Base-by-base conservation (phyloP, 2,888 invertebrate genomes). In the Caenorhabditis sulstoni region DNA sequence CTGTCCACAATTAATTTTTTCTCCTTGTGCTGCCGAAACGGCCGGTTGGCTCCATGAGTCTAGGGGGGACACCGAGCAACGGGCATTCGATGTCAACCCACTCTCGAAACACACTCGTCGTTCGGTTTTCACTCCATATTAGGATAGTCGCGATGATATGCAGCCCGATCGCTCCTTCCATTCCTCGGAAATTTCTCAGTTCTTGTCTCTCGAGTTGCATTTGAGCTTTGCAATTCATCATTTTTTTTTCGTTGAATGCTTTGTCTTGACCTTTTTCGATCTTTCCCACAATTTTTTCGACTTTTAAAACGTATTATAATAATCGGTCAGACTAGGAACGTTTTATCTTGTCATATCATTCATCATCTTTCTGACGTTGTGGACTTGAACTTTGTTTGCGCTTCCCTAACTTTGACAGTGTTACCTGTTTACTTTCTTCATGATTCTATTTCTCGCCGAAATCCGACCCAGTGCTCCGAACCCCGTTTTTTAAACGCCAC, bases 1-100 rank as follows among this genome's bases (percentile, higher is more conserved):
- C 64, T 73, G 73, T 73, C 73, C 73, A 73, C 73, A 73, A 73
- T 64, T 73, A 64, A 58, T 61, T 75, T 75, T 75, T 75, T 62
- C 57, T 75, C 55, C 61, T 75, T 67, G 61, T 66, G 61, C 75
- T 44, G 67, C 75, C 50, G 66, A 58, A 44, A 55, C 49, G 59
- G 66, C 66, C 74, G 75, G 75, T 66, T 62, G 67, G 52, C 73
- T 73, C 58, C 64, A 73, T 73, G 73, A 64, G 73, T 73, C 64
- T 73, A 58, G 64, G 62, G 61, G 53, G 70, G 7, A 70, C 49
- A 70, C 55, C 61, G 70, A 64, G 49, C 64, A 62, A 39, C 23
- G 29, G 64, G 57, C 70, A 70, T 55, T 49, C 64, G 35, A 73
- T 73, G 73, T 73, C 73, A 70, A 35, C 37, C 35, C 64, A 50